Evolutionary conservation across 2,888 invertebrate species (phyloP), one percentile per base, ranked within the genome.

Genomic region (Drosophila yooni): DNA sequence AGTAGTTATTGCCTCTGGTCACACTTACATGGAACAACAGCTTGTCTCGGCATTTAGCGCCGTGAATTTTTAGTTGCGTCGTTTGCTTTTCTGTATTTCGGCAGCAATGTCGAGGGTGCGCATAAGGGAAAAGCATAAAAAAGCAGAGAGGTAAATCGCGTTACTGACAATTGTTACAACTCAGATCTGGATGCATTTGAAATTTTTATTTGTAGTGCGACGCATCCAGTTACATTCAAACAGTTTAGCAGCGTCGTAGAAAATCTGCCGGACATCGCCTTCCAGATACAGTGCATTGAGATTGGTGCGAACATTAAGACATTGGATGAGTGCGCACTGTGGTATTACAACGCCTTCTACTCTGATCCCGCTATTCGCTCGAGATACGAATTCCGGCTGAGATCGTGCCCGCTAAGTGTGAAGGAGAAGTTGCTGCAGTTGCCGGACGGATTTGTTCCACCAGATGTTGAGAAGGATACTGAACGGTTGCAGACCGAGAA

Each of bases 321-420:
- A 5, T 46, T 82, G 31, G 83, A 84, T 11, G 80, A 85, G 15
- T 83, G 85, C 38, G 81, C 84, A 3, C 1, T n/a, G 1, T 84
- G 85, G 85, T 85, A 69, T 25, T 84, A 83, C 48, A 27, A 73
- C 15, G 50, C 58, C 0, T 84, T 85, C 34, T 84, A 81, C 48
- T 57, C 21, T 2, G 56, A 80, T 18, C 70, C 79, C 7, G 3
- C 43, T 1, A 11, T 85, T 6, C 71, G 84, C 11, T 1, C 33
- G 0, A 69, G 64, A n/a, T 84, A 83, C 46, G 58, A 72, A 1
- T 53, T 58, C 10, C 21, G 33, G n/a, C 25, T 85, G 3, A 25
- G 48, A 15, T 15, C 79, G 1, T 83, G 85, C 27, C 70, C 83
- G 0, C 7, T 21, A 15, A n/a, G 8, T 0, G 25, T 77, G 0